Conservation (phyloP, 2,888 invertebrate species). For the Rhogogaster chlorosoma region DNA sequence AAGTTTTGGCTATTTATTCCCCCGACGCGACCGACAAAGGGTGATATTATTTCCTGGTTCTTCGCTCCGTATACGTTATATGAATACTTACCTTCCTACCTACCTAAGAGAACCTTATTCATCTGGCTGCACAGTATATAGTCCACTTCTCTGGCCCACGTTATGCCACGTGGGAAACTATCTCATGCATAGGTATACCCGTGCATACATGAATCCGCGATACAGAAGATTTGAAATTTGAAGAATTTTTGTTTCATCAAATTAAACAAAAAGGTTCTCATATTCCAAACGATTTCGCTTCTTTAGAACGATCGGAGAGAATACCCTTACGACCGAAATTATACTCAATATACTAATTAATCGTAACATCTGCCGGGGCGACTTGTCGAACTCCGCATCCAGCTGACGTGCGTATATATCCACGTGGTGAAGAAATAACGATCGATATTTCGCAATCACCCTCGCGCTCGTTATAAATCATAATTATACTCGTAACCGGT, state of each 20-base stretch:
- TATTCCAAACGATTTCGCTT: not conserved
- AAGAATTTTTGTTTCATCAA: not conserved
- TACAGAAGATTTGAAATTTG: not conserved
- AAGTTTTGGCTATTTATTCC: conserved; percentile 46
- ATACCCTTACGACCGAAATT: not conserved
- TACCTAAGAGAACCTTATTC: conserved; percentile 37
- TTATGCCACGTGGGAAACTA: not conserved
- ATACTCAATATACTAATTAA: not conserved
- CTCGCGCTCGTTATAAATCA: conserved; percentile 5
- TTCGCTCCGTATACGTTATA: conserved; percentile 48
- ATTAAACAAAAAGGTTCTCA: not conserved
- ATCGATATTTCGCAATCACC: conserved; percentile 31
- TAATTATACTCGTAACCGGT: conserved; percentile 11
- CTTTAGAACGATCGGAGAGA: not conserved
- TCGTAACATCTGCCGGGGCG: conserved; percentile 1
- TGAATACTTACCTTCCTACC: conserved; percentile 7
- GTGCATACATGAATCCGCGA: not conserved
- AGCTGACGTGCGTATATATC: conserved; percentile 1
- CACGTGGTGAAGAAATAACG: conserved; percentile 8
- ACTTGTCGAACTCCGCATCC: not conserved
- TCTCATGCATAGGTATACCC: not conserved
- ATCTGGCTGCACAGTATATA: conserved; percentile 1
- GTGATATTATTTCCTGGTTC: conserved; percentile 50
- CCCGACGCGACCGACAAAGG: conserved; percentile 46
- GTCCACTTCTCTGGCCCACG: not conserved